phyloP scores from a whole-genome alignment of 2,797 vertebrate genomes.

The Sternotherus odoratus region DNA sequence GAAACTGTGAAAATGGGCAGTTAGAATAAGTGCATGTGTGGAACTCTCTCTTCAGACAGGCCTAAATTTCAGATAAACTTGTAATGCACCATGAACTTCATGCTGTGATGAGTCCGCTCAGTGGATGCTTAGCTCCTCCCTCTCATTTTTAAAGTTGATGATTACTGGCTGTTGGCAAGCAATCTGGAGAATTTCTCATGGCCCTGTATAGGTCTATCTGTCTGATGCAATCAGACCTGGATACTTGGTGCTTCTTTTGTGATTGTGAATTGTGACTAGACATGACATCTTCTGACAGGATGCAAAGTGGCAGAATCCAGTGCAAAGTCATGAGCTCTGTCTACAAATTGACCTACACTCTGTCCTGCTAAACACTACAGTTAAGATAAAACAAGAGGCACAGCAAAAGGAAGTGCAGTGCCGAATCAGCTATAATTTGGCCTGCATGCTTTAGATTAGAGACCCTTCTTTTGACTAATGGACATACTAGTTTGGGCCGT shows the following conservation, averaged over 20 bases:
- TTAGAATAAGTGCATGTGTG: neutral
- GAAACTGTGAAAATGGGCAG: neutral
- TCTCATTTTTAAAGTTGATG: constrained; percentile 2
- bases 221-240: neutral
- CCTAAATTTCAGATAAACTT: constrained; percentile 35
- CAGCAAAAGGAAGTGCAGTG: neutral
- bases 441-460: neutral
- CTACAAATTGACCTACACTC: fast-evolving
- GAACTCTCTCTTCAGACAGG: neutral
- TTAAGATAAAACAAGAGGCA: neutral
- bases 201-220: neutral
- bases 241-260: neutral
- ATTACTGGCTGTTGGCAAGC: neutral
- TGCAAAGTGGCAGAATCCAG: neutral
- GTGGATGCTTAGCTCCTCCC: constrained; percentile 32
- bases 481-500: neutral
- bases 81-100: constrained; percentile 10
- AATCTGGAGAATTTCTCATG: neutral
- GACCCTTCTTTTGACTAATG: neutral
- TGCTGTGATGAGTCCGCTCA: constrained; percentile 37
- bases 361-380: neutral
- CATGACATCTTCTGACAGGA: neutral
- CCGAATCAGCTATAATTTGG: fast-evolving
- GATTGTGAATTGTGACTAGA: neutral
- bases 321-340: neutral